Conservation (phyloP, 2,888 invertebrate genomes). For the Drosophila affinis region DNA sequence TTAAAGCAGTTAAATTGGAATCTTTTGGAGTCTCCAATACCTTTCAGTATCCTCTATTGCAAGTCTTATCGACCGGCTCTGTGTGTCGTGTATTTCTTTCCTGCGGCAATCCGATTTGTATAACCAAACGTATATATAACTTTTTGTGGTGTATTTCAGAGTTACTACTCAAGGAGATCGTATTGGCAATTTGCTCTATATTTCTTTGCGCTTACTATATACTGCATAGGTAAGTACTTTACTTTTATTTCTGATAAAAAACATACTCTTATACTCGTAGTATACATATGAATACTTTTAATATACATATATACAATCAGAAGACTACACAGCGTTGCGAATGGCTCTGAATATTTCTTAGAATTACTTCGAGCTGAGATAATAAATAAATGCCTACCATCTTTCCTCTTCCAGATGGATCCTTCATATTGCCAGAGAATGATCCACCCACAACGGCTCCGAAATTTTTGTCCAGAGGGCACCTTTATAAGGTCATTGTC, state of each 20-base stretch:
- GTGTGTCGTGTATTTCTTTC: conserved; percentile 12
- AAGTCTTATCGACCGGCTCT: background rate
- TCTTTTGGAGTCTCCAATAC: background rate
- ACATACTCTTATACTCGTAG: no score
- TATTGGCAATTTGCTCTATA: conserved; percentile 36
- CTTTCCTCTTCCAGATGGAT: conserved; percentile 66
- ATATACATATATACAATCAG: no score
- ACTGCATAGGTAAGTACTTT: conserved; percentile 16
- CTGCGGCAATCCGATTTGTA: background rate
- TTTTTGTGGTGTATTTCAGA: conserved; percentile 24
- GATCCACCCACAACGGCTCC: conserved; percentile 85
- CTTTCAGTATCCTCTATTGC: background rate
- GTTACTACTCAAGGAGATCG: conserved; percentile 19
- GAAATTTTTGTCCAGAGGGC: conserved; percentile 89
- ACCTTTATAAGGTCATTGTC: conserved; percentile 90
- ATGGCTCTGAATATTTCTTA: background rate
- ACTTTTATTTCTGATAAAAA: background rate
- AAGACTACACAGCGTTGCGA: background rate
- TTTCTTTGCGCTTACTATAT: conserved; percentile 24
- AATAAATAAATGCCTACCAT: conserved; percentile 28
- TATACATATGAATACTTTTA: no score
- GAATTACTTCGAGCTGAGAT: background rate
- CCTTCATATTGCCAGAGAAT: conserved; percentile 69
- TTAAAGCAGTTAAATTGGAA: background rate
- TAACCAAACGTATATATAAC: background rate